phyloP scores from a whole-genome alignment of 92 coral and sea anemone genomes.

The Pocillopora meandrina region DNA sequence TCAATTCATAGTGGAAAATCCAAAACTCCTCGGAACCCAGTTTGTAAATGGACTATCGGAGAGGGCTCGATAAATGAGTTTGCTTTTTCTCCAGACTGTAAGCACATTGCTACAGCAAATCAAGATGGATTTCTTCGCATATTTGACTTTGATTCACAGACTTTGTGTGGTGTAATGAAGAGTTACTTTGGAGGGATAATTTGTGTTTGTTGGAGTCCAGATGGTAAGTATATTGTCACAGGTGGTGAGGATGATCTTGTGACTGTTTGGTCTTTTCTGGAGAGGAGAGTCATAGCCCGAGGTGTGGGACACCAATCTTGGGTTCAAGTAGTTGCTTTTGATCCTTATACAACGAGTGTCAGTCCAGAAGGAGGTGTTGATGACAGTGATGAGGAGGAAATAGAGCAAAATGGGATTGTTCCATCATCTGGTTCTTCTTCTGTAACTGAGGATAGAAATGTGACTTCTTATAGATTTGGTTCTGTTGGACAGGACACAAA shows the following conservation, averaged over 20 bases:
- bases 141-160: constrained; percentile 95
- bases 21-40: constrained; percentile 91
- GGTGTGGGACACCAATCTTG: constrained; percentile 96
- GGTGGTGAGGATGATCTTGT: constrained; percentile 98
- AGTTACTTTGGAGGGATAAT: constrained; percentile 96
- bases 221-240: constrained; percentile 93
- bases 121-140: constrained; percentile 96
- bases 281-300: constrained; percentile 90
- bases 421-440: constrained; percentile 48
- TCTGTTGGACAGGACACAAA: constrained; percentile 98
- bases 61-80: constrained; percentile 91
- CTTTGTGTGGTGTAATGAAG: constrained; percentile 95
- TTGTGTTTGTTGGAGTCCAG: constrained; percentile 99
- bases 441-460: constrained; percentile 69
- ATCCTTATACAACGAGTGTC: constrained; percentile 92
- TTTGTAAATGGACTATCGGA: constrained; percentile 97
- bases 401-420: constrained; percentile 79
- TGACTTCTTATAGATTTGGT: constrained; percentile 92
- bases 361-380: constrained; percentile 90
- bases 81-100: constrained; percentile 99
- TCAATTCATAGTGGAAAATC: constrained; percentile 83
- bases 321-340: constrained; percentile 97
- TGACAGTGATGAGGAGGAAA: constrained; percentile 95
- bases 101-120: constrained; percentile 92
- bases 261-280: constrained; percentile 93